phyloP scores from a whole-genome alignment of 1,140 invertebrate genomes.

The Micrasema longulum region DNA sequence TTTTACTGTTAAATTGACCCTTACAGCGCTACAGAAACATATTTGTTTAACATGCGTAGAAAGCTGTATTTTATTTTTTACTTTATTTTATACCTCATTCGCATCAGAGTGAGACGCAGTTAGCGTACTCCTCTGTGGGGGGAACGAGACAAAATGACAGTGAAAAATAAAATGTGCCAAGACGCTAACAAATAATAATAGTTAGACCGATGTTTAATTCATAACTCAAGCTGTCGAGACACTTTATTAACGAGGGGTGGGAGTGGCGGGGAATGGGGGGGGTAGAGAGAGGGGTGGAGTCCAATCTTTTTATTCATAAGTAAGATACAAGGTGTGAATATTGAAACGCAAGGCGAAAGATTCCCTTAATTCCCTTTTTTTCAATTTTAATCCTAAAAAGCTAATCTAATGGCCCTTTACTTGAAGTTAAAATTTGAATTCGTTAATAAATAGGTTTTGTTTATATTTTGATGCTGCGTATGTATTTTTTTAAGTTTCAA shows the following conservation, averaged over 20 bases:
- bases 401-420: too few species aligned
- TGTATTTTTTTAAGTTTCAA: too few species aligned
- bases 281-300: neutral
- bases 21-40: too few species aligned
- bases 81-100: too few species aligned
- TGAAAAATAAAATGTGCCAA: constrained; percentile 44
- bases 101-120: constrained; percentile 2
- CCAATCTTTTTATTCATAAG: constrained; percentile 54
- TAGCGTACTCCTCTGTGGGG: neutral
- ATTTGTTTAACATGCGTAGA: too few species aligned
- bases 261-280: constrained; percentile 1
- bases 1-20: too few species aligned
- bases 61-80: too few species aligned
- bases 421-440: too few species aligned
- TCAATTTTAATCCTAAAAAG: too few species aligned
- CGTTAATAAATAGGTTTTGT: too few species aligned
- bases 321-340: constrained; percentile 49
- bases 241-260: constrained; percentile 51
- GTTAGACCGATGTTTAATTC: constrained; percentile 53
- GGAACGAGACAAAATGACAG: neutral
- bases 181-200: constrained; percentile 52
- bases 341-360: constrained; percentile 14
- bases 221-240: constrained; percentile 44
- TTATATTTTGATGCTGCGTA: too few species aligned
- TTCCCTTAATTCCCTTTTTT: too few species aligned